Evolutionary conservation across 2,797 vertebrate species (phyloP).

Genomic region (Echiichthys vipera): DNA sequence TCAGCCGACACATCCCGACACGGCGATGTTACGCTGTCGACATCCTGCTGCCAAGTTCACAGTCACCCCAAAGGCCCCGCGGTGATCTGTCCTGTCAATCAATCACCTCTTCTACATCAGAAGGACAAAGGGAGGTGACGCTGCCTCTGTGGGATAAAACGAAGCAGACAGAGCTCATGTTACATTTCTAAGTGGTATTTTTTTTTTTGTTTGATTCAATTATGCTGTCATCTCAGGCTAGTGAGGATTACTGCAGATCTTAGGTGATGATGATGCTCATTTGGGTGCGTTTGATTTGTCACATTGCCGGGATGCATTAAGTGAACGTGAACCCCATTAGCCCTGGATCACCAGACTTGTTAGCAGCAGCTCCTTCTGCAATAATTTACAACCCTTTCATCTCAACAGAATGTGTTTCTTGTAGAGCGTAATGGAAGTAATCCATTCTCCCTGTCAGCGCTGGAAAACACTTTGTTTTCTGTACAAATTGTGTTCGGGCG

Average conservation of each 20-base stretch:
- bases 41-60: constrained; percentile 19
- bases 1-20: constrained; percentile 28
- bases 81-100: constrained; percentile 30
- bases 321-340: constrained; percentile 96
- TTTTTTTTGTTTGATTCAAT: constrained; percentile 9
- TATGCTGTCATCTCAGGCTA: background rate
- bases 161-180: background rate
- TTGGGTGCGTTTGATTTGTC: constrained; percentile 84
- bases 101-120: constrained; percentile 4
- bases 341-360: constrained; percentile 95
- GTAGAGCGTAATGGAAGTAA: constrained; percentile 95
- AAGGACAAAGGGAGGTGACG: constrained; percentile 13
- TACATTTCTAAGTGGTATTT: background rate
- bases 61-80: constrained; percentile 30
- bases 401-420: constrained; percentile 95
- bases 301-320: constrained; percentile 85
- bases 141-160: background rate
- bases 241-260: background rate
- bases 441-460: constrained; percentile 93
- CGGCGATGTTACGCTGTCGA: constrained; percentile 14
- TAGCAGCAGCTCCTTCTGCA: constrained; percentile 88
- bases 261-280: constrained; percentile 44
- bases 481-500: constrained; percentile 70
- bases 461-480: constrained; percentile 88
- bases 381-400: constrained; percentile 95